Base-by-base conservation (phyloP, 1,140 invertebrate genomes). In the Dysdera silvatica region DNA sequence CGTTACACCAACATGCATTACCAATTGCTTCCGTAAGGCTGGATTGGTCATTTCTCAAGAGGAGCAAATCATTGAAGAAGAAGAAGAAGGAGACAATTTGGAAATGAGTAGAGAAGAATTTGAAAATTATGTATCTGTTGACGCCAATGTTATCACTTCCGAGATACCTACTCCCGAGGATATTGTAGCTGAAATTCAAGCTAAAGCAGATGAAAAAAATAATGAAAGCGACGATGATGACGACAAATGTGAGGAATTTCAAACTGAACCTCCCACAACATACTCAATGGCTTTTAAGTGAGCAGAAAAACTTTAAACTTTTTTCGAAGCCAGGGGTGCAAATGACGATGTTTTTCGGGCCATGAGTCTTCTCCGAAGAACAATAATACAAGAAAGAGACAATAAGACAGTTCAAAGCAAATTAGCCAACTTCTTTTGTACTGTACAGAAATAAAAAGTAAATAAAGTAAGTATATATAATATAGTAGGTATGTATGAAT, bases 321-420 rank as follows among this genome's bases (percentile, higher is more conserved):
- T 43, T 29, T 41, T 57, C 23, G 40, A 57, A 43, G 40, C 24
- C 24, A 28, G 54, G 18, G 40, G 23, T 57, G 54, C 37, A 57
- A 57, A 24, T 57, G 37, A 57, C 23, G 24, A 57, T 57, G 37
- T 57, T 43, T 57, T 45, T 57, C 23, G 3, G 37, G 23, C 37
- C 40, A 57, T 57, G 54, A 29, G 23, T 45, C 54, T 43, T 57
- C 37, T 57, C 37, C 40, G 40, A 57, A 24, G 12, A 57, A 43
- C 23, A 57, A 43, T 57, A 29, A 45, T 24, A 57, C 37, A 57
- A 29, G 23, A 45, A 57, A 57, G 54, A 57, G 54, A 43, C 3
- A 57, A 43, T 29, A 43, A 45, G n/a, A n/a, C n/a, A n/a, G n/a
- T n/a, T n/a, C n/a, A n/a, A n/a, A n/a, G n/a, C n/a, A n/a, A n/a